Evolutionary conservation across 2,113 vertebrate genomes (phyloP), one percentile per base, ranked within the genome.

Genomic region (Amia ocellicauda): DNA sequence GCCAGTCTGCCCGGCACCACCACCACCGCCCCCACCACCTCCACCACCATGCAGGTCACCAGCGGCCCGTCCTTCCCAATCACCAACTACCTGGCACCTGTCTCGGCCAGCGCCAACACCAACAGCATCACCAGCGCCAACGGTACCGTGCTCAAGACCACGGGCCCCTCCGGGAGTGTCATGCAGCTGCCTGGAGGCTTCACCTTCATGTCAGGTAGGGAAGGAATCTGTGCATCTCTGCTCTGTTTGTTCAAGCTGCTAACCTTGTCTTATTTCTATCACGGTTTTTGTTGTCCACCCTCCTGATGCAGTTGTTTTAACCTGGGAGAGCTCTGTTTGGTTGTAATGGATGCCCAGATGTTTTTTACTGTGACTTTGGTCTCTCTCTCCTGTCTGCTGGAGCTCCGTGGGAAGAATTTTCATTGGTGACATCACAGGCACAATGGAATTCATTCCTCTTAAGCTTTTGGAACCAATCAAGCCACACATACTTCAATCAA

Each of bases 21-120:
- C 59, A 91, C 90, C 79, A 90, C 93, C 57, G 93, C 91, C 3
- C 91, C 95, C 56, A 96, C 95, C 89, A 95, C 96, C 68, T 96
- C 94, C 63, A 96, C 95, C 77, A 95, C 93, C 83, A 96, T 98
- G 96, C 97, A 99, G 91, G 93, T 93, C 83, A 98, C 91, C 93
- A 97, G 93, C 0, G 92, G 96, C 40, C 80, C 91, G 8, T 93
- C 92, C 13, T 98, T 96, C 74, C 96, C 97, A 78, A 96, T 99
- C 91, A 99, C 95, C 75, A 98, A 95, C 88, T 99, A 98, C 90
- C 85, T 98, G 91, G 93, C 96, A 1, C 93, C 95, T 2, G 90
- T 92, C 69, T 95, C 94, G 62, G 92, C 89, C 84, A 90, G 88
- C 62, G 78, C 86, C 88, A 93, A 86, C 83, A 83, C 89, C 78